Conservation (phyloP, 2,888 invertebrate species). For the Kryphioiulus occultus region DNA sequence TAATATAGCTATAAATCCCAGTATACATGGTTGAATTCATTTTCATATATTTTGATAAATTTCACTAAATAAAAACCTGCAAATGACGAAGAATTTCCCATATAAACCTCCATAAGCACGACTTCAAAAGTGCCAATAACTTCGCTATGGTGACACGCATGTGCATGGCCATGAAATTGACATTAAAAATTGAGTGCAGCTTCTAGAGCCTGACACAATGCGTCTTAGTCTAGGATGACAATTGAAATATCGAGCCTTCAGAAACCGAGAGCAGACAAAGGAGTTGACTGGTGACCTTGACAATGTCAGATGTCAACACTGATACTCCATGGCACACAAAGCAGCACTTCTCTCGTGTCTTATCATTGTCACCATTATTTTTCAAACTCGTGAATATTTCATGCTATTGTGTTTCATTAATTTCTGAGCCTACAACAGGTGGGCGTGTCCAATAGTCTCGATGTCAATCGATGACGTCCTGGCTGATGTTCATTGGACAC, state of each 20-base stretch:
- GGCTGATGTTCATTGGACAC: neutral
- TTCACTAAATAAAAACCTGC: no score
- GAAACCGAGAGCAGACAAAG: neutral
- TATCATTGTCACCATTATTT: neutral
- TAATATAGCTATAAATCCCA: no score
- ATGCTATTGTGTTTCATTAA: neutral
- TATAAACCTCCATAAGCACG: neutral
- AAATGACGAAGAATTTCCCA: no score
- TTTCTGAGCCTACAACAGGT: neutral
- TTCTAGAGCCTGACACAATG: neutral
- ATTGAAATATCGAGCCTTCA: neutral
- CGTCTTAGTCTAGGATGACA: neutral
- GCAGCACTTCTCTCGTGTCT: neutral
- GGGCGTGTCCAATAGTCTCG: no score
- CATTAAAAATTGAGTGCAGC: neutral
- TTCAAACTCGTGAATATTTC: neutral
- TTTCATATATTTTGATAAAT: no score
- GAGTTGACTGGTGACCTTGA: neutral
- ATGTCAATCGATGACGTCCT: no score
- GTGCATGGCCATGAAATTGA: neutral
- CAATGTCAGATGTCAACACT: neutral
- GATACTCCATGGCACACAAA: neutral
- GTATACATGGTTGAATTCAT: no score
- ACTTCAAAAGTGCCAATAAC: neutral
- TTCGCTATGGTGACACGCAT: neutral